phyloP scores from a whole-genome alignment of 2,797 vertebrate genomes.

The Enoplosus armatus region DNA sequence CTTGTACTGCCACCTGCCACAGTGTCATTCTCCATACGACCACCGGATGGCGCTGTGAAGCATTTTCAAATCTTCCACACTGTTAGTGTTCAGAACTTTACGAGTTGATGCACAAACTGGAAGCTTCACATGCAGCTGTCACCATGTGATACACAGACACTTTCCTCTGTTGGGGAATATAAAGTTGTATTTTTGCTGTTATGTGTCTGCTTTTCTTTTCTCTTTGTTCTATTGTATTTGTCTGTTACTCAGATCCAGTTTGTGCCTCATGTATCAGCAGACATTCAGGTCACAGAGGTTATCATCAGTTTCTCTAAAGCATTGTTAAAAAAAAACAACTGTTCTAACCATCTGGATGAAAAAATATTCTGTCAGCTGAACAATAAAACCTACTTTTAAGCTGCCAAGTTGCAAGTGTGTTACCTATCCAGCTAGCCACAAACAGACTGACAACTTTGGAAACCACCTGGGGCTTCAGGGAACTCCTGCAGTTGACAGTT shows the following conservation, averaged over 20 bases:
- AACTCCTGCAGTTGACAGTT: background rate
- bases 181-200: constrained; percentile 44
- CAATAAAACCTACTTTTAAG: too few species aligned
- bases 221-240: background rate
- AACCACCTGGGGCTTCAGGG: background rate
- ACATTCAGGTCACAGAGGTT: background rate
- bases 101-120: background rate
- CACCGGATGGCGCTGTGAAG: background rate
- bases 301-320: background rate
- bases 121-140: background rate
- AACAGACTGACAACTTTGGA: background rate
- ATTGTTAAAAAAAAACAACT: too few species aligned
- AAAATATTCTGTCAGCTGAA: too few species aligned
- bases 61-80: background rate
- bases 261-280: background rate
- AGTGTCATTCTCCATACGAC: background rate
- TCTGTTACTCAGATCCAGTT: background rate
- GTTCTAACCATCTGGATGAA: too few species aligned
- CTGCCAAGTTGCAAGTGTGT: too few species aligned
- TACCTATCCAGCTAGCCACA: too few species aligned
- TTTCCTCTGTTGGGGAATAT: constrained; percentile 35
- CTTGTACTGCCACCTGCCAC: background rate
- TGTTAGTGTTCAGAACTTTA: background rate
- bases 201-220: background rate
- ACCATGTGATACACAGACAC: background rate